Percentiles rank a stretch among this genome's conserved stretches.
Conservation (phyloP, 2,888 invertebrate genomes). For the Drosophila subquinaria region DNA sequence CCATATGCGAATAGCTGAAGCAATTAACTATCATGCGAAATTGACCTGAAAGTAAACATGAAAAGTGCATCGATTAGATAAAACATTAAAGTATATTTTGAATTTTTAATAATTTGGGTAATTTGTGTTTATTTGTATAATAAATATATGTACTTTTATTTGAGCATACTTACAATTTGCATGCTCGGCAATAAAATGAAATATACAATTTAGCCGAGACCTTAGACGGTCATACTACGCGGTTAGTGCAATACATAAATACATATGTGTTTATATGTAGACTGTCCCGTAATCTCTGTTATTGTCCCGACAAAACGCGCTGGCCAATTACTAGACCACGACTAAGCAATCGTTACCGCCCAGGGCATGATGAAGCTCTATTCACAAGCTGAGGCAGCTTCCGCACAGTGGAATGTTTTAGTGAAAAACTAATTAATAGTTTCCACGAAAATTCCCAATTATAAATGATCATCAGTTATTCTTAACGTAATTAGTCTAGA, state of each 20-base stretch:
- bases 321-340: constrained; percentile 48
- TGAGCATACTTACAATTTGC: constrained; percentile 9
- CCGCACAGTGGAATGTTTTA: constrained; percentile 41
- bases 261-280: neutral
- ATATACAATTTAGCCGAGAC: constrained; percentile 10
- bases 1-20: constrained; percentile 11
- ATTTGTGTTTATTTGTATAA: neutral
- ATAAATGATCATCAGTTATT: too few species aligned
- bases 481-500: too few species aligned
- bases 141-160: neutral
- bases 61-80: neutral
- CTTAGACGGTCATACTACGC: constrained; percentile 1
- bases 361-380: constrained; percentile 30
- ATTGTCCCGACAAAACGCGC: constrained; percentile 39
- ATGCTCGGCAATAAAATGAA: neutral
- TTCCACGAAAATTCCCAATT: too few species aligned
- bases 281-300: constrained; percentile 18
- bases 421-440: neutral
- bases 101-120: neutral
- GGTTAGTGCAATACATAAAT: neutral
- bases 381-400: constrained; percentile 15
- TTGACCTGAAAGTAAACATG: constrained; percentile 38
- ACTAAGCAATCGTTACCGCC: constrained; percentile 43
- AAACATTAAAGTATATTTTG: neutral
- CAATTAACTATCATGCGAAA: constrained; percentile 17